Conservation (phyloP, 2,888 invertebrate species). For the Cosmia pyralina region DNA sequence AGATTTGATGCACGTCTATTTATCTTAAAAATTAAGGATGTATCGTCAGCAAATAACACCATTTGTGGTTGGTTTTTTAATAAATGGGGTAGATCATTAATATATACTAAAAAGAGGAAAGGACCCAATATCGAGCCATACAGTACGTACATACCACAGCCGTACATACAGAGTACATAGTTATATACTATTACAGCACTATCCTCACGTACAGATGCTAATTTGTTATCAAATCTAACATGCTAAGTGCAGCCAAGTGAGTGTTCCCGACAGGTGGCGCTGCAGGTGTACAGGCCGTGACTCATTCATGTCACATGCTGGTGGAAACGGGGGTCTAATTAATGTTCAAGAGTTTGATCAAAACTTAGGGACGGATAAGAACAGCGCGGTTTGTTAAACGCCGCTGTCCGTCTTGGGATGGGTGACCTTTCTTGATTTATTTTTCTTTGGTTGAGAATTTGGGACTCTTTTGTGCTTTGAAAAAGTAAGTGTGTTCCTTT, state of each 20-base stretch:
- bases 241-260: conserved; percentile 17
- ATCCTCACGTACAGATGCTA: conserved; percentile 11
- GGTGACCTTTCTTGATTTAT: neutral
- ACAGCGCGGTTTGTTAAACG: neutral
- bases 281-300: conserved; percentile 8
- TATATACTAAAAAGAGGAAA: too few relatives aligned
- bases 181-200: too few relatives aligned
- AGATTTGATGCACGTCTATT: too few relatives aligned
- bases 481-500: too few relatives aligned
- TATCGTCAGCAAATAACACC: too few relatives aligned
- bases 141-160: too few relatives aligned
- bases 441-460: neutral
- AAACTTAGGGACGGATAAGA: neutral
- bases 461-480: too few relatives aligned
- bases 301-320: neutral
- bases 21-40: too few relatives aligned
- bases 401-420: neutral
- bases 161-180: too few relatives aligned
- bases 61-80: too few relatives aligned
- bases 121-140: too few relatives aligned
- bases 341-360: neutral
- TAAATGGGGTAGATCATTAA: too few relatives aligned
- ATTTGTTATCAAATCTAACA: conserved; percentile 16
- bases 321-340: neutral
- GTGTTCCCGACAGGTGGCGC: conserved; percentile 18